Percentiles rank a stretch among this genome's conserved stretches.
Evolutionary conservation across 2,113 vertebrate species (phyloP).

Genomic region (Acinonyx jubatus): DNA sequence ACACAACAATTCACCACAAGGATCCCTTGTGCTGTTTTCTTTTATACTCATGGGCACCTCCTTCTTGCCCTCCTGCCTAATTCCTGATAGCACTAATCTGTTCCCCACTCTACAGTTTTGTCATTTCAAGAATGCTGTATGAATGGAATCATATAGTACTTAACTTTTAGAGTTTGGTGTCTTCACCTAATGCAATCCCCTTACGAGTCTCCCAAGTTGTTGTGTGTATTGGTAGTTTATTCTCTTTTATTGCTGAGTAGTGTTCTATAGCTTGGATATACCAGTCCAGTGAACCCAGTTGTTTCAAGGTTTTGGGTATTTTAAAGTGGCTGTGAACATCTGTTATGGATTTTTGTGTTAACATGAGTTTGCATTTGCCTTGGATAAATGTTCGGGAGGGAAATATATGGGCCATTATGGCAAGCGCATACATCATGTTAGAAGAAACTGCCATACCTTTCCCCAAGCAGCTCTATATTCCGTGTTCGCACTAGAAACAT

Average conservation of each 20-base stretch:
- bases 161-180: background rate
- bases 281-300: background rate
- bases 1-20: background rate
- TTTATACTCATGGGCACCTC: background rate
- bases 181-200: background rate
- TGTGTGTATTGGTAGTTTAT: background rate
- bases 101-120: background rate
- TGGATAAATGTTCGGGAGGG: background rate
- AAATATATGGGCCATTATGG: background rate
- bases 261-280: background rate
- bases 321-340: background rate
- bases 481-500: background rate
- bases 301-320: background rate
- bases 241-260: background rate
- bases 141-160: background rate
- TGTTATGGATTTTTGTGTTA: background rate
- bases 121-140: background rate
- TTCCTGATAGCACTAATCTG: background rate
- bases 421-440: background rate
- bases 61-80: background rate
- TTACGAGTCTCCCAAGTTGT: background rate
- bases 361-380: conserved; percentile 1
- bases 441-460: background rate
- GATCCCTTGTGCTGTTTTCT: background rate
- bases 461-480: background rate